phyloP scores from a whole-genome alignment of 2,113 vertebrate species.

The Mormoops blainvillei region DNA sequence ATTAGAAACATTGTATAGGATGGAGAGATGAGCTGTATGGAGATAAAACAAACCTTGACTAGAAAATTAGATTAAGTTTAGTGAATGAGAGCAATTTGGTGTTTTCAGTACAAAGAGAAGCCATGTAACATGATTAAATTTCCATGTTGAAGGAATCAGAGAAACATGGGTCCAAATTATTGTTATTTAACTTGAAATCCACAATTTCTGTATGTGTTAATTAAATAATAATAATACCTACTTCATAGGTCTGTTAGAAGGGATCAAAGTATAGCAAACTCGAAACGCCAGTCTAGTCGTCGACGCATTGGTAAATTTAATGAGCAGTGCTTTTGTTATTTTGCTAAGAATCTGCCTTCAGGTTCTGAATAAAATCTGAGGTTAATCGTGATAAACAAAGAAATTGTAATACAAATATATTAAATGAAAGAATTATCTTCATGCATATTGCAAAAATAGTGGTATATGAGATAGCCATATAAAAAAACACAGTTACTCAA shows the following conservation, averaged over 20 bases:
- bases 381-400: neutral
- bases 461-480: neutral
- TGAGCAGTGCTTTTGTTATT: neutral
- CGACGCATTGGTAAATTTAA: neutral
- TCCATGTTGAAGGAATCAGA: neutral
- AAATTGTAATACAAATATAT: neutral
- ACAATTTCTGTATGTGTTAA: neutral
- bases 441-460: neutral
- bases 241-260: neutral
- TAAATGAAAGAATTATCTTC: neutral
- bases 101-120: neutral
- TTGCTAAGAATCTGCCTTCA: neutral
- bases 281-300: neutral
- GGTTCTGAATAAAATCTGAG: neutral
- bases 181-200: neutral
- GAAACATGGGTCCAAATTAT: neutral
- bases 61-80: neutral
- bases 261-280: neutral
- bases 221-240: neutral
- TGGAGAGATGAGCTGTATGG: neutral
- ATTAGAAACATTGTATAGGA: neutral
- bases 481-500: neutral
- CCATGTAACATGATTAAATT: neutral
- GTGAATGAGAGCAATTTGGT: neutral
- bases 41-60: neutral